A percentile compares a stretch with the other conserved stretches of the same genome.
Evolutionary conservation across 2,797 vertebrate genomes (phyloP).

Genomic region (Taeniopygia guttata): DNA sequence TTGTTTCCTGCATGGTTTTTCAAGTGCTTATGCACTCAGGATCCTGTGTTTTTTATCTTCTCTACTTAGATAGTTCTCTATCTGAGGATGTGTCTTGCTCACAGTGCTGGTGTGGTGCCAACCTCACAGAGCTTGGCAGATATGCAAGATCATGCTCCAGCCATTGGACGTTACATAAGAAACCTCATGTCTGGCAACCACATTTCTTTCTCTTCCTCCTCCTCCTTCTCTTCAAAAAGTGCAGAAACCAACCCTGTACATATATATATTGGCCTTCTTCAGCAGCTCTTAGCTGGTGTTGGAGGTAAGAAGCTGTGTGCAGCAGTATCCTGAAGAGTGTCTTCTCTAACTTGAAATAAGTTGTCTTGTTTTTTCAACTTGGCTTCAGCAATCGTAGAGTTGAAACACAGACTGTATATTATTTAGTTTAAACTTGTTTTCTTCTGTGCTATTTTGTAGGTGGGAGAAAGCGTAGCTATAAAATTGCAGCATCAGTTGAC

Average conservation of each 20-base stretch:
- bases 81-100: conserved; percentile 93
- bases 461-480: background rate
- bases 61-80: conserved; percentile 89
- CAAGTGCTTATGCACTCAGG: background rate
- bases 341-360: background rate
- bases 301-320: conserved; percentile 80
- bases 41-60: background rate
- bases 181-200: conserved; percentile 81
- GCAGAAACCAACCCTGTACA: conserved; percentile 87
- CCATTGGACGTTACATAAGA: conserved; percentile 89
- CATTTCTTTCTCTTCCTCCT: conserved; percentile 57
- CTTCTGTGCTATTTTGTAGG: background rate
- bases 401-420: background rate
- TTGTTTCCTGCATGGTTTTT: background rate
- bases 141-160: conserved; percentile 96
- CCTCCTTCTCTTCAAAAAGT: conserved; percentile 78
- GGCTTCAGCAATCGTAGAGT: background rate
- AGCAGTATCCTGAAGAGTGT: background rate
- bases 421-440: background rate
- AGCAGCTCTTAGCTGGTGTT: conserved; percentile 90
- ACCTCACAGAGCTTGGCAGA: conserved; percentile 86
- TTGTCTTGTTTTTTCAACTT: background rate
- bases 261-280: conserved; percentile 91
- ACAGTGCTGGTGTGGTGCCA: conserved; percentile 88
- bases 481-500: background rate